A percentile compares a stretch with the other conserved stretches of the same genome.
phyloP scores from a whole-genome alignment of 2,888 invertebrate species.

The Drosophila subsilvestris region DNA sequence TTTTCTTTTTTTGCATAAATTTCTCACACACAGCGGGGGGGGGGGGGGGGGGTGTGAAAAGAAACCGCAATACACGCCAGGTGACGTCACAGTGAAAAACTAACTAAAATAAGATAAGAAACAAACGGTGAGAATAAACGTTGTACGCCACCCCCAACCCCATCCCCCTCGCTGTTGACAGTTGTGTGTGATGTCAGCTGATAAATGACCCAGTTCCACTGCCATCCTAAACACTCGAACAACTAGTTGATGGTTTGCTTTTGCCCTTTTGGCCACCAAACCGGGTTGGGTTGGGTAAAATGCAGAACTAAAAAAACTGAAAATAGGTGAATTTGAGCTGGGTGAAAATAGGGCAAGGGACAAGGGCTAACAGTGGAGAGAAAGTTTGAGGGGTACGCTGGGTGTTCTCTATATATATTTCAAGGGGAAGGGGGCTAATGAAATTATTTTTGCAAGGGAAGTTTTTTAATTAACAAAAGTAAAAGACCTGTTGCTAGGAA shows the following conservation, averaged over 20 bases:
- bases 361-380: too few species aligned
- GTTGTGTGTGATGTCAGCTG: slow-evolving; percentile 42
- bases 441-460: too few species aligned
- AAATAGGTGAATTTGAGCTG: slow-evolving; percentile 16
- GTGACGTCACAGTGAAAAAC: slow-evolving; percentile 29
- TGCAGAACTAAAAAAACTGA: slow-evolving; percentile 3
- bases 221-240: background rate
- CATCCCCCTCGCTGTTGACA: slow-evolving; percentile 33
- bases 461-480: too few species aligned
- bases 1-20: slow-evolving; percentile 36
- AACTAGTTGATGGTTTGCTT: slow-evolving; percentile 30
- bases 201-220: slow-evolving; percentile 41
- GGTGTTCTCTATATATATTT: too few species aligned
- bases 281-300: background rate
- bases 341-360: background rate
- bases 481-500: too few species aligned
- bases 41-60: too few species aligned
- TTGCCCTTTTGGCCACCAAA: slow-evolving; percentile 20
- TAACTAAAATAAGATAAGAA: slow-evolving; percentile 27
- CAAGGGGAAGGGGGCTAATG: too few species aligned
- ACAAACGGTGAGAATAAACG: background rate
- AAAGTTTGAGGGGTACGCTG: too few species aligned
- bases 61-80: background rate
- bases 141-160: background rate
- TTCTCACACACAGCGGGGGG: background rate